A percentile compares a stretch with the other conserved stretches of the same genome.
These are phyloP conservation scores for Potamarius usumacintae DNA, from an alignment of 2,113 vertebrate species.

Conservation along the genomic window DNA sequence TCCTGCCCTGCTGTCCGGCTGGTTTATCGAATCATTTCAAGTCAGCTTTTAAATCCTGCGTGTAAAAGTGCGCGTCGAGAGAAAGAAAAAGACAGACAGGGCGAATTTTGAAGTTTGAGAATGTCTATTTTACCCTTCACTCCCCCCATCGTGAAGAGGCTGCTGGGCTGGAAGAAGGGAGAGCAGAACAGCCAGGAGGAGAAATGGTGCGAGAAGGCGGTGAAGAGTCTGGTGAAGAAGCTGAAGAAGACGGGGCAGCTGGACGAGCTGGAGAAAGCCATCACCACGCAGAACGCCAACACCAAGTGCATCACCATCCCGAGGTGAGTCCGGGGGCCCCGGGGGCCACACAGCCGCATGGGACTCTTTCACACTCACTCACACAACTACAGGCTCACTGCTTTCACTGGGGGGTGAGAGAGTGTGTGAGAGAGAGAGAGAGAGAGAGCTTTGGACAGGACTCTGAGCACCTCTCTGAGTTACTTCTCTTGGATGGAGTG, in stretches of 20 bases:
- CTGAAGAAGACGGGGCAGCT: slow-evolving; percentile 98
- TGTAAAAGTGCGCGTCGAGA: slow-evolving; percentile 58
- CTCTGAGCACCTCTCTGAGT: neutral
- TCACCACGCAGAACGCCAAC: slow-evolving; percentile 93
- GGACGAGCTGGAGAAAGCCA: slow-evolving; percentile 98
- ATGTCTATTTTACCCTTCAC: slow-evolving; percentile 99
- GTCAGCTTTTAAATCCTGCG: neutral
- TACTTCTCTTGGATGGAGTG: neutral
- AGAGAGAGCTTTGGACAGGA: neutral
- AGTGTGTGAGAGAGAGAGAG: no score
- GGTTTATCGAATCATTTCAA: no score
- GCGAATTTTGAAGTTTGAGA: slow-evolving; percentile 52
- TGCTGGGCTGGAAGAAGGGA: slow-evolving; percentile 98
- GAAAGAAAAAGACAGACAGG: slow-evolving; percentile 55
- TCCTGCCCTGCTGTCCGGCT: no score
- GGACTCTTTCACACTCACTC: neutral
- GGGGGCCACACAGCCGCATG: no score
- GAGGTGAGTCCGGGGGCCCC: slow-evolving; percentile 71
- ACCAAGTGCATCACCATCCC: slow-evolving; percentile 99
- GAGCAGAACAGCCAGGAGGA: slow-evolving; percentile 99
- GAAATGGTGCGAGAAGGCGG: slow-evolving; percentile 98
- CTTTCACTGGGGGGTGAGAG: neutral
- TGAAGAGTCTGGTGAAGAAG: slow-evolving; percentile 98
- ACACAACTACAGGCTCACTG: neutral
- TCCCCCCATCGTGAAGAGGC: slow-evolving; percentile 95